Evolutionary conservation across 2,888 invertebrate genomes (phyloP).

Genomic region (Anticlea derivata): DNA sequence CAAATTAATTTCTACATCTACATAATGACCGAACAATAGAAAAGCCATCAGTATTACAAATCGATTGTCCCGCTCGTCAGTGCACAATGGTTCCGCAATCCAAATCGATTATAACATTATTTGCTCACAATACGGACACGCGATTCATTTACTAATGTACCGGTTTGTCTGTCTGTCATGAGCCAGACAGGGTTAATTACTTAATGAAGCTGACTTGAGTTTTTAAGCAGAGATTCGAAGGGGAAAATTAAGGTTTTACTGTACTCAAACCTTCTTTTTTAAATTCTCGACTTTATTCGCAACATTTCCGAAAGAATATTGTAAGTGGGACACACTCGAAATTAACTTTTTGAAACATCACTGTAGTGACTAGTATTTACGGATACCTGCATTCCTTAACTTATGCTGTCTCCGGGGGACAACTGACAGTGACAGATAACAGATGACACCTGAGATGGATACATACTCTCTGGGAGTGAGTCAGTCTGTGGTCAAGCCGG

Average conservation of each 20-base stretch:
- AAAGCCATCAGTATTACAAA: slow-evolving; percentile 5
- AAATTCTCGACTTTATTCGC: too few relatives aligned
- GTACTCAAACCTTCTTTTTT: too few relatives aligned
- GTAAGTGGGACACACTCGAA: too few relatives aligned
- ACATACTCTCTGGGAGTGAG: too few relatives aligned
- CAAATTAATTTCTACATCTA: neutral
- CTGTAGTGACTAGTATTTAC: too few relatives aligned
- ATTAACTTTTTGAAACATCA: too few relatives aligned
- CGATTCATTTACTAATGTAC: slow-evolving; percentile 38
- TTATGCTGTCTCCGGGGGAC: too few relatives aligned
- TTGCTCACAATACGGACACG: slow-evolving; percentile 24
- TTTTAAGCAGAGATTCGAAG: slow-evolving; percentile 14
- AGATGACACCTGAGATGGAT: too few relatives aligned
- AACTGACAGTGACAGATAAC: too few relatives aligned
- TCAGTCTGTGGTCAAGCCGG: too few relatives aligned
- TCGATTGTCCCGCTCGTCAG: slow-evolving; percentile 27
- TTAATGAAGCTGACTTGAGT: slow-evolving; percentile 28
- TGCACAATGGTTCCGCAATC: slow-evolving; percentile 16
- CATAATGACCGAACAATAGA: slow-evolving; percentile 5
- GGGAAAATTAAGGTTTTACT: neutral
- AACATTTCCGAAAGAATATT: too few relatives aligned
- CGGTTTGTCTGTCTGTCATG: slow-evolving; percentile 29
- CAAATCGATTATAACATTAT: slow-evolving; percentile 26
- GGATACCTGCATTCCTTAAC: too few relatives aligned
- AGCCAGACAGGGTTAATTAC: slow-evolving; percentile 29